A percentile compares a stretch with the other conserved stretches of the same genome.
phyloP scores from a whole-genome alignment of 1,140 invertebrate species.

The Conopomorpha cramerella region DNA sequence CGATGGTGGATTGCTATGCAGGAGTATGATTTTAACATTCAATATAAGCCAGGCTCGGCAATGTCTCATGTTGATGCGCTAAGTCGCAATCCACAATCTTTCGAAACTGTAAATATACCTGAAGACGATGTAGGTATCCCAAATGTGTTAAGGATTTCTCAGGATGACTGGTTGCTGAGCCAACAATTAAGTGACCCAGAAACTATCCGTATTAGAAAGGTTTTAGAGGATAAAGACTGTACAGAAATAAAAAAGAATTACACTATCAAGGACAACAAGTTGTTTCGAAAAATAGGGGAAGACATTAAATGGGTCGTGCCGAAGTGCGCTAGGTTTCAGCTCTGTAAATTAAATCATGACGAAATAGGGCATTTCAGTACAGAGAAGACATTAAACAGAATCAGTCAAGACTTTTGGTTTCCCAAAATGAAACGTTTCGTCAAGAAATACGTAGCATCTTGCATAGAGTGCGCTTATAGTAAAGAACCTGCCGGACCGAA shows the following conservation, averaged over 20 bases:
- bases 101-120: slow-evolving; percentile 2
- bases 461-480: too few species aligned
- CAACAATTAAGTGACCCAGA: slow-evolving; percentile 7
- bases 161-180: slow-evolving; percentile 12
- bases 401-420: too few species aligned
- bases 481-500: too few species aligned
- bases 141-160: slow-evolving; percentile 8
- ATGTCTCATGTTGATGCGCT: slow-evolving; percentile 20
- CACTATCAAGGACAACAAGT: slow-evolving; percentile 2
- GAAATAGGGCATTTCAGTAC: slow-evolving; percentile 22
- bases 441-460: too few species aligned
- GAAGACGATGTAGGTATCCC: slow-evolving; percentile 2
- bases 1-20: slow-evolving; percentile 18
- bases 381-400: slow-evolving; percentile 13
- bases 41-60: slow-evolving; percentile 11
- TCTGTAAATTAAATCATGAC: slow-evolving; percentile 22
- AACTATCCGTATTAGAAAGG: slow-evolving; percentile 3
- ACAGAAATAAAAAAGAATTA: slow-evolving; percentile 8
- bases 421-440: too few species aligned
- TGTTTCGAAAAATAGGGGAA: slow-evolving; percentile 12
- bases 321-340: slow-evolving; percentile 13
- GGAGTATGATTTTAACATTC: slow-evolving; percentile 17
- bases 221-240: slow-evolving; percentile 9
- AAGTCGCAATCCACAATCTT: slow-evolving; percentile 11
- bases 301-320: slow-evolving; percentile 18